These are phyloP conservation scores for Polypedilum vanderplanki DNA, from an alignment of 1,140 invertebrate genomes.

Conservation along the genomic window DNA sequence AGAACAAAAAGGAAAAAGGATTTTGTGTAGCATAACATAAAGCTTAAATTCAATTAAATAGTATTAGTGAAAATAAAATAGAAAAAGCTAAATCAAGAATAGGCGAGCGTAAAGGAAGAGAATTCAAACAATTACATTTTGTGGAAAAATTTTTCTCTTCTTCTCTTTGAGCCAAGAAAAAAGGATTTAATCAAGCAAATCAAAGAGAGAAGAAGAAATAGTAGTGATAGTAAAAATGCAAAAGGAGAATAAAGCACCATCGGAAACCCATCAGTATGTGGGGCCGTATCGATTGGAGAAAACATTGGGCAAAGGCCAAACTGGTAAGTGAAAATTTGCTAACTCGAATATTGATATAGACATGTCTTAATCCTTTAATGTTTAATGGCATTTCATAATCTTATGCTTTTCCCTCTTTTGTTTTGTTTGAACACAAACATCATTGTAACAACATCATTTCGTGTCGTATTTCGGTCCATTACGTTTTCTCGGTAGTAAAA, in stretches of 20 bases:
- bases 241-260: conserved; percentile 49
- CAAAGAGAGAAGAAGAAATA: neutral
- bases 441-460: too few species aligned
- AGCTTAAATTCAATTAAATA: conserved; percentile 19
- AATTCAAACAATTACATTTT: neutral
- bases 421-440: too few species aligned
- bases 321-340: conserved; percentile 60
- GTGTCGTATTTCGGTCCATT: too few species aligned
- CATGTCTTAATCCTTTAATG: conserved; percentile 2
- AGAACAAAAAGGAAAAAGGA: neutral
- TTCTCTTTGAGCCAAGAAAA: neutral
- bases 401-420: too few species aligned
- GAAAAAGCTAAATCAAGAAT: too few species aligned
- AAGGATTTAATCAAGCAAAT: neutral
- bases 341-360: too few species aligned
- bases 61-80: neutral
- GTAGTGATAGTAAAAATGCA: conserved; percentile 37
- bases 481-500: too few species aligned
- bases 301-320: conserved; percentile 98
- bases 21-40: neutral
- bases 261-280: conserved; percentile 86
- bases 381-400: neutral
- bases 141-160: too few species aligned
- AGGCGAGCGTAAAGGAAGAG: neutral
- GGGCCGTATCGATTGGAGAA: conserved; percentile 98